A percentile compares a stretch with the other conserved stretches of the same genome.
These are phyloP conservation scores for Euschistus heros DNA, from an alignment of 1,140 invertebrate genomes.

Conservation along the genomic window DNA sequence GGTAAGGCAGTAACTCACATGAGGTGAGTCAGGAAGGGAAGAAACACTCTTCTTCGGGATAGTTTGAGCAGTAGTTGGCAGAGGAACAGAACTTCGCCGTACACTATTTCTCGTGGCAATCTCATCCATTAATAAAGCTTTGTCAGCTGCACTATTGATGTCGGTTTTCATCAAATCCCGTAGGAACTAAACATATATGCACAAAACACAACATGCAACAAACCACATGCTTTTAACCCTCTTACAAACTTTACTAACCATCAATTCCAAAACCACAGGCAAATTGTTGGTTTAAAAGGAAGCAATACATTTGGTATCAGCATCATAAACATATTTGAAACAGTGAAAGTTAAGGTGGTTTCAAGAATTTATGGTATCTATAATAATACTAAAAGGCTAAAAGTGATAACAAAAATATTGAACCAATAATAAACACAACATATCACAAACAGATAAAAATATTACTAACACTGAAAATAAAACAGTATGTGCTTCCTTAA, in stretches of 20 bases:
- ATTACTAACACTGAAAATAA: no score
- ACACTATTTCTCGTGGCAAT: neutral
- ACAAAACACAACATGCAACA: conserved; percentile 24
- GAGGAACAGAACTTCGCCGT: neutral
- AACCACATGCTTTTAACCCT: neutral
- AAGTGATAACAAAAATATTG: neutral
- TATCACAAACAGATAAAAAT: neutral
- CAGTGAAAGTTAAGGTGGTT: no score
- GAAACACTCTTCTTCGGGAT: neutral
- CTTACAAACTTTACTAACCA: neutral
- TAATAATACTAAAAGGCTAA: no score
- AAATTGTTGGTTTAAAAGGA: no score
- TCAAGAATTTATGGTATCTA: no score
- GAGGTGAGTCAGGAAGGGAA: conserved; percentile 12
- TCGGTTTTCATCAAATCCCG: conserved; percentile 70
- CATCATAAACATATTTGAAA: no score
- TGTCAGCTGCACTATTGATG: conserved; percentile 50
- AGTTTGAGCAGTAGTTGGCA: neutral
- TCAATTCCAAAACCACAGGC: conserved; percentile 2
- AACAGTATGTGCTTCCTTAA: no score
- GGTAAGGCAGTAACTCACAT: neutral
- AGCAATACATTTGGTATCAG: no score
- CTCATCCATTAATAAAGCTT: neutral
- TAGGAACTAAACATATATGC: conserved; percentile 41
- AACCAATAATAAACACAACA: neutral